Base-by-base conservation (phyloP, 1,140 invertebrate genomes). In the Aphelenchoides avenae region DNA sequence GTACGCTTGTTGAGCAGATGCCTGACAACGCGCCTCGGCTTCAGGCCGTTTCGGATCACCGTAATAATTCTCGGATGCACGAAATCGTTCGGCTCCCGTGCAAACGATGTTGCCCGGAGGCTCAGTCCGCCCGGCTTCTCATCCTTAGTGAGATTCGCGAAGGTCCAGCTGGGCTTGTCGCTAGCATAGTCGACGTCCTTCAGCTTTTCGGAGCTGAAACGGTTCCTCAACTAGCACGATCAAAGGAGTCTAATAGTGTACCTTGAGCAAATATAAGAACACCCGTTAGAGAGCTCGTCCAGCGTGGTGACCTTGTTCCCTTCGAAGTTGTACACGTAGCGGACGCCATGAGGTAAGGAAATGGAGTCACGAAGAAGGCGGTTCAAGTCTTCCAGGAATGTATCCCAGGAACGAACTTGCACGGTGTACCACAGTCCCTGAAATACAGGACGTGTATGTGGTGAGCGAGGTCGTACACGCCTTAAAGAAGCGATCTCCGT, bases 401-500 rank as follows among this genome's bases (percentile, higher is more conserved):
- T 89, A 76, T 95, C 91, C 79, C 94, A 91, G 41, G 89, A 90
- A 68, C 88, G 83, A 50, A 85, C 84, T 49, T 88, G 87, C 20
- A 96, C 87, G 53, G 91, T 89, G 78, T 94, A 88, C 61, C 61
- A 63, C n/a, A 63, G 27, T 5, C 61, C 61, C 62, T 63, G 20
- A 42, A 34, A 58, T 22, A 50, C 4, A 44, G 22, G 31, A 48
- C 13, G 9, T 13, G 50, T 36, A 52, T 52, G 29, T 9, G 13
- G 24, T 11, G 9, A 53, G 22, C 15, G 13, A 15, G 18, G 41
- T 20, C 18, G 34, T n/a, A 15, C 11, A n/a, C 15, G 89, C 68
- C 85, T 87, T 81, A 89, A 94, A 83, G 59, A 90, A 93, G 73
- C 87, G 87, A 80, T 96, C 91, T 43, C 91, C 91, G 81, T 96